These are phyloP conservation scores for Liodrosophila aerea DNA, from an alignment of 2,888 invertebrate genomes.

Conservation along the genomic window DNA sequence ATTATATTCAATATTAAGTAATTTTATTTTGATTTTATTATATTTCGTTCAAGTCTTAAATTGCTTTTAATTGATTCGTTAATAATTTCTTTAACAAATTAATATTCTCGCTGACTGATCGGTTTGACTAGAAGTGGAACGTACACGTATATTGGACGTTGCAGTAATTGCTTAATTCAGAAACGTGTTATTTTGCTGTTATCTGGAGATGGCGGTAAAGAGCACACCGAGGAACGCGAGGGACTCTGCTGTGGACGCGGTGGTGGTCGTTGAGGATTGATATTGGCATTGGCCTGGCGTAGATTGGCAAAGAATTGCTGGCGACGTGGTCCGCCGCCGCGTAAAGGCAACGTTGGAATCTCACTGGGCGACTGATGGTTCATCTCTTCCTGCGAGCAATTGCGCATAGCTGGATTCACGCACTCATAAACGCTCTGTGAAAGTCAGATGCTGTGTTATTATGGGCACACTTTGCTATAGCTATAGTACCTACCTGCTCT, in stretches of 20 bases:
- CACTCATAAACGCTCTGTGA: conserved; percentile 84
- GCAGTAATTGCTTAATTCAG: conserved; percentile 51
- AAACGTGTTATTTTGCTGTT: conserved; percentile 82
- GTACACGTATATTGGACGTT: conserved; percentile 22
- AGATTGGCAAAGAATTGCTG: conserved; percentile 82
- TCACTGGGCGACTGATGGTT: conserved; percentile 82
- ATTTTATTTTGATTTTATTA: neutral
- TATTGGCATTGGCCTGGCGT: conserved; percentile 81
- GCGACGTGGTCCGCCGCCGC: conserved; percentile 80
- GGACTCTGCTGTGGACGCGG: conserved; percentile 75
- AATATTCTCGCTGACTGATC: neutral
- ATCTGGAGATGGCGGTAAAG: conserved; percentile 79
- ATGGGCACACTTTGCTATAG: neutral
- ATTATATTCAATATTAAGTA: too few relatives aligned
- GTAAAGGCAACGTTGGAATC: conserved; percentile 82
- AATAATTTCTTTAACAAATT: conserved; percentile 34
- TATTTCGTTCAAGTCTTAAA: conserved; percentile 27
- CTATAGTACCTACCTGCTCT: conserved; percentile 77
- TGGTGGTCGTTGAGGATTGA: conserved; percentile 78
- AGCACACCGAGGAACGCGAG: conserved; percentile 79
- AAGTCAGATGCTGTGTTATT: neutral
- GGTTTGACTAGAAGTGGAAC: conserved; percentile 60
- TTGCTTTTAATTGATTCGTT: conserved; percentile 40
- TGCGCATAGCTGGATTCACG: conserved; percentile 84
- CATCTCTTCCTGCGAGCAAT: conserved; percentile 80